These are phyloP conservation scores for Hydraecia micacea DNA, from an alignment of 2,888 invertebrate genomes.

Conservation along the genomic window DNA sequence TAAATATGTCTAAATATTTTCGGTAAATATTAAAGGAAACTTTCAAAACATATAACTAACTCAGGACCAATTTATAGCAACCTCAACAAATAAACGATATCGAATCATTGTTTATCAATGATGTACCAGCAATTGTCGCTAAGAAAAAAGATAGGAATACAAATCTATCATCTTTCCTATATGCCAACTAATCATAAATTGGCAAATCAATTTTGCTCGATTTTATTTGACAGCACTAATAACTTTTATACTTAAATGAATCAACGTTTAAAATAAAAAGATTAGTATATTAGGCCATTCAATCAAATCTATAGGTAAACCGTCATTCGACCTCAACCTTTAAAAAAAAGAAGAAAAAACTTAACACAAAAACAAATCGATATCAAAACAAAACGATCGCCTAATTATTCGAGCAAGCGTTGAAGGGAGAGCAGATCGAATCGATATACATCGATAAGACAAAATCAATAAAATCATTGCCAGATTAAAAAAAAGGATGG, in stretches of 20 bases:
- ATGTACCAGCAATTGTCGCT: slow-evolving; percentile 24
- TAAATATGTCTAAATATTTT: too few relatives aligned
- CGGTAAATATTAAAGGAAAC: too few relatives aligned
- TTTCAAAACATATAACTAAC: background rate
- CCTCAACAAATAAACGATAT: background rate
- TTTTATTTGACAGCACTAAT: slow-evolving; percentile 49
- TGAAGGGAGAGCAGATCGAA: slow-evolving; percentile 85
- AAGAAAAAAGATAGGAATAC: background rate
- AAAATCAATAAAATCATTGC: slow-evolving; percentile 89
- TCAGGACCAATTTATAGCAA: slow-evolving; percentile 1
- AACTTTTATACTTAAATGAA: slow-evolving; percentile 47
- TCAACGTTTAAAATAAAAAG: slow-evolving; percentile 38
- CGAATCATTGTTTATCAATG: slow-evolving; percentile 4
- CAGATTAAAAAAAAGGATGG: slow-evolving; percentile 54
- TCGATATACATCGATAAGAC: slow-evolving; percentile 83
- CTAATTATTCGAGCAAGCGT: slow-evolving; percentile 85
- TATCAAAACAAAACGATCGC: slow-evolving; percentile 79
- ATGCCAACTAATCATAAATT: slow-evolving; percentile 22
- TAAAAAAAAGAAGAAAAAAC: slow-evolving; percentile 72
- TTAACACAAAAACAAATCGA: slow-evolving; percentile 75
- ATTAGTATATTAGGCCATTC: slow-evolving; percentile 49
- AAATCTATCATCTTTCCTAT: slow-evolving; percentile 32
- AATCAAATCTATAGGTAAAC: slow-evolving; percentile 54
- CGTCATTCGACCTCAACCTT: slow-evolving; percentile 60
- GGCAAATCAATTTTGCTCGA: slow-evolving; percentile 32